phyloP scores from a whole-genome alignment of 2,797 vertebrate species.

The Lophius americanus region DNA sequence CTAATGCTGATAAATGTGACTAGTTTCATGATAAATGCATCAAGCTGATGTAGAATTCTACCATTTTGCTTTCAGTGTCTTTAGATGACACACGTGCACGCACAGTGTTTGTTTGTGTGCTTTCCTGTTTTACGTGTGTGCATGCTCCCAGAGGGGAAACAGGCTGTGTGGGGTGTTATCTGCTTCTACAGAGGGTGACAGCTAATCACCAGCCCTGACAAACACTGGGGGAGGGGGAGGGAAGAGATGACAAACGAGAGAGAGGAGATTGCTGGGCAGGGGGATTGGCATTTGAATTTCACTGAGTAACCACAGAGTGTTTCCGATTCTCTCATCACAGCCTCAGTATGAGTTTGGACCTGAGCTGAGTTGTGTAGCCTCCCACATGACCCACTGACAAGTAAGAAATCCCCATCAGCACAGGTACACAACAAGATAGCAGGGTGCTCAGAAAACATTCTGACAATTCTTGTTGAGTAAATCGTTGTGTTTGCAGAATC shows the following conservation, averaged over 20 bases:
- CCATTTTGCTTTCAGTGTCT: slow-evolving; percentile 55
- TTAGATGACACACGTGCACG: slow-evolving; percentile 61
- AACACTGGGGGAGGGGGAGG: slow-evolving; percentile 74
- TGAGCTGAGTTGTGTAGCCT: slow-evolving; percentile 56
- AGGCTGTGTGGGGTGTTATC: slow-evolving; percentile 82
- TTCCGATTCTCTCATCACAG: slow-evolving; percentile 73
- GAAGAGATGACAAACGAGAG: slow-evolving; percentile 53
- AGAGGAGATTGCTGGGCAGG: slow-evolving; percentile 48
- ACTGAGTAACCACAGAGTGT: slow-evolving; percentile 69
- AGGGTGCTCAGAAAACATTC: slow-evolving; percentile 58
- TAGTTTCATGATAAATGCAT: slow-evolving; percentile 35
- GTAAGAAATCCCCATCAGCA: slow-evolving; percentile 68
- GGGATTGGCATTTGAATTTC: slow-evolving; percentile 79
- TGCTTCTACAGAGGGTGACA: slow-evolving; percentile 82
- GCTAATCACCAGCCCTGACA: slow-evolving; percentile 84
- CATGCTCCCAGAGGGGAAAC: slow-evolving; percentile 76
- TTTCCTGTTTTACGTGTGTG: slow-evolving; percentile 70
- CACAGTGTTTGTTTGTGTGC: slow-evolving; percentile 70
- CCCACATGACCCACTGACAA: slow-evolving; percentile 62
- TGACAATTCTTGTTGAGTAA: slow-evolving; percentile 68
- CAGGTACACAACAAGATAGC: slow-evolving; percentile 59
- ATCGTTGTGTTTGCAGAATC: slow-evolving; percentile 67
- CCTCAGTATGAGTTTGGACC: slow-evolving; percentile 70
- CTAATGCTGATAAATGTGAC: slow-evolving; percentile 17
- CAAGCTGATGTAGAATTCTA: slow-evolving; percentile 31